Conservation (phyloP, 2,113 vertebrate species). For the Pionites leucogaster region DNA sequence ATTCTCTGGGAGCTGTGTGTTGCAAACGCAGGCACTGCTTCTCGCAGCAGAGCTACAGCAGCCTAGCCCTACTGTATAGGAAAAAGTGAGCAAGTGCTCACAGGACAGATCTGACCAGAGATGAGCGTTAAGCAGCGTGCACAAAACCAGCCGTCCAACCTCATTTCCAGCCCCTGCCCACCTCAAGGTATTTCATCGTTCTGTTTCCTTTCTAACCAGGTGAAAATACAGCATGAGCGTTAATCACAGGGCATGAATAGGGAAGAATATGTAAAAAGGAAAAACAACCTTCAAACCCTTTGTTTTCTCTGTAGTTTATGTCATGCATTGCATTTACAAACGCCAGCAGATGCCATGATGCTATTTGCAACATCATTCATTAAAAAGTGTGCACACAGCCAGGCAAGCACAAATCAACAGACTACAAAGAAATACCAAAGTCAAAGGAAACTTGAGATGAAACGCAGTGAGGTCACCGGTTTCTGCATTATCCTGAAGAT, state of each 20-base stretch:
- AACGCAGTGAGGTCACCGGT: background rate
- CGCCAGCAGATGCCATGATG: rapidly evolving
- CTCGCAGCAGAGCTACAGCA: background rate
- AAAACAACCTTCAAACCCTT: background rate
- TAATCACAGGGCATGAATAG: background rate
- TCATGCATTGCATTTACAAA: background rate
- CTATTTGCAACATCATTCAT: background rate
- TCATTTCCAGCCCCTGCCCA: background rate
- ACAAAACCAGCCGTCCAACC: background rate
- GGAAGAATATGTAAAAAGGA: background rate
- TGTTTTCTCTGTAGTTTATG: background rate
- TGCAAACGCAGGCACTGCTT: rapidly evolving
- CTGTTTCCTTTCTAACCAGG: background rate
- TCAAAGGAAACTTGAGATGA: background rate
- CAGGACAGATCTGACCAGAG: rapidly evolving
- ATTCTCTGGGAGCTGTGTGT: rapidly evolving
- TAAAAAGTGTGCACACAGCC: background rate
- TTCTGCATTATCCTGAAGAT: background rate
- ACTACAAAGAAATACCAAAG: background rate
- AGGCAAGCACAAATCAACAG: background rate
- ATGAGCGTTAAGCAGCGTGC: rapidly evolving
- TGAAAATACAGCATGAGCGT: background rate
- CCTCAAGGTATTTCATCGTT: background rate
- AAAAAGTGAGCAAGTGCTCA: background rate
- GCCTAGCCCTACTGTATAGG: background rate